Conservation (phyloP, 1,140 invertebrate species). For the Carposina sasakii region DNA sequence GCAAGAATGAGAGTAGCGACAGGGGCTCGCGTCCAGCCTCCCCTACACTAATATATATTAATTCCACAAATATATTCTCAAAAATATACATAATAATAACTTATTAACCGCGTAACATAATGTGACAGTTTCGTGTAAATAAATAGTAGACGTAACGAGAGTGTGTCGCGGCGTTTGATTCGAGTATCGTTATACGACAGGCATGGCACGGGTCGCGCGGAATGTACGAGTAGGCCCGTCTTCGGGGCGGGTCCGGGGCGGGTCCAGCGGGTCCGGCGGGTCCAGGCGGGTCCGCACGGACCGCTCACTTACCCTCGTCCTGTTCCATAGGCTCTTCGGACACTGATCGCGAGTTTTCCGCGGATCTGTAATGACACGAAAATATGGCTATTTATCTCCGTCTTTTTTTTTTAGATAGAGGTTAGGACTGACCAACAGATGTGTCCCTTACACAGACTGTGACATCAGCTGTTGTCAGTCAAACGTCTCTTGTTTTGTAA, state of each 20-base stretch:
- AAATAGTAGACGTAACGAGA: no score
- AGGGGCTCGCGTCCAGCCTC: constrained; percentile 2
- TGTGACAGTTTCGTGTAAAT: constrained; percentile 1
- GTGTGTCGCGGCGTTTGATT: background rate
- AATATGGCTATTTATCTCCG: no score
- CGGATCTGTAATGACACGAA: constrained; percentile 49
- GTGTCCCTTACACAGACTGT: no score
- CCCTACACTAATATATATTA: background rate
- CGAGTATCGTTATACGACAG: constrained; percentile 2
- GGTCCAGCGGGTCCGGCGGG: constrained; percentile 10
- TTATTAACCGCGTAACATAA: constrained; percentile 10
- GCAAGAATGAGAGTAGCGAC: no score
- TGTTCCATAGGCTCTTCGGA: constrained; percentile 89
- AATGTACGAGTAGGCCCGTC: constrained; percentile 19
- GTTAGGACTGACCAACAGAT: no score
- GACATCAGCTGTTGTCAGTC: no score
- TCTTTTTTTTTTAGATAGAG: no score
- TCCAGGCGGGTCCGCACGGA: constrained; percentile 12
- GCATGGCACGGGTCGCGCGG: constrained; percentile 16
- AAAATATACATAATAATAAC: constrained; percentile 15
- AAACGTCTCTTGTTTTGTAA: no score
- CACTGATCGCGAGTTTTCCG: constrained; percentile 79
- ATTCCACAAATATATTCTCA: constrained; percentile 4
- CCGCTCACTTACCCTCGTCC: constrained; percentile 76
- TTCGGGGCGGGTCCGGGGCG: constrained; percentile 10